A percentile compares a stretch with the other conserved stretches of the same genome.
Conservation (phyloP, 2,113 vertebrate genomes). For the Otus sunia region DNA sequence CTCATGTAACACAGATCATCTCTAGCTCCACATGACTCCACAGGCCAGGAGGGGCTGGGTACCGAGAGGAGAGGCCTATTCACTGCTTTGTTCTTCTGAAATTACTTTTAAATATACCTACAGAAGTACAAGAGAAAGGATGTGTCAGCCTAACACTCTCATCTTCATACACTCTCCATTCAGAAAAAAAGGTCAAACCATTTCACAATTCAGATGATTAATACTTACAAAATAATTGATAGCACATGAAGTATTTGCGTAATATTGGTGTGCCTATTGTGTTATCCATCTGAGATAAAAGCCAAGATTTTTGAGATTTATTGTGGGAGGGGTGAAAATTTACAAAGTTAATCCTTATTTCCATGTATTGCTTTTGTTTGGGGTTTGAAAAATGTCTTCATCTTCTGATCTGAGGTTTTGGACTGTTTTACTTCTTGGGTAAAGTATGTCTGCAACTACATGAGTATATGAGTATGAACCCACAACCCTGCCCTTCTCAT, state of each 20-base stretch:
- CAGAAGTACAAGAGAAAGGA: neutral
- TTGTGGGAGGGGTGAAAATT: conserved; percentile 51
- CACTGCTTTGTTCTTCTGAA: neutral
- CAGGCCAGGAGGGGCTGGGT: neutral
- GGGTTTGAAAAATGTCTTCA: conserved; percentile 40
- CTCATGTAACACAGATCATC: neutral
- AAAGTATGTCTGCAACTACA: conserved; percentile 34
- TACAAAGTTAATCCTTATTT: conserved; percentile 50
- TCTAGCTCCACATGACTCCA: neutral
- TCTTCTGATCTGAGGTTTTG: conserved; percentile 62
- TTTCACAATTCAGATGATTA: conserved; percentile 62
- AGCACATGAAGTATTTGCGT: conserved; percentile 62
- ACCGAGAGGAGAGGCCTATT: neutral
- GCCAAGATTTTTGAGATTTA: conserved; percentile 54
- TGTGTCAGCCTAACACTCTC: neutral
- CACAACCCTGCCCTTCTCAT: conserved; percentile 46
- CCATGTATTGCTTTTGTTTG: conserved; percentile 57
- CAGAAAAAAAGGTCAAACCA: conserved; percentile 16
- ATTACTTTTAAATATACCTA: neutral
- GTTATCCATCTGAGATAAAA: conserved; percentile 50
- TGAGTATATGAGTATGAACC: neutral
- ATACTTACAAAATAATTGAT: conserved; percentile 58
- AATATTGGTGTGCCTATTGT: conserved; percentile 59
- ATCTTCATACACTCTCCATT: neutral
- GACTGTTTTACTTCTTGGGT: conserved; percentile 1